Conservation (phyloP, 2,888 invertebrate species). For the Lasioglossum pauxillum region DNA sequence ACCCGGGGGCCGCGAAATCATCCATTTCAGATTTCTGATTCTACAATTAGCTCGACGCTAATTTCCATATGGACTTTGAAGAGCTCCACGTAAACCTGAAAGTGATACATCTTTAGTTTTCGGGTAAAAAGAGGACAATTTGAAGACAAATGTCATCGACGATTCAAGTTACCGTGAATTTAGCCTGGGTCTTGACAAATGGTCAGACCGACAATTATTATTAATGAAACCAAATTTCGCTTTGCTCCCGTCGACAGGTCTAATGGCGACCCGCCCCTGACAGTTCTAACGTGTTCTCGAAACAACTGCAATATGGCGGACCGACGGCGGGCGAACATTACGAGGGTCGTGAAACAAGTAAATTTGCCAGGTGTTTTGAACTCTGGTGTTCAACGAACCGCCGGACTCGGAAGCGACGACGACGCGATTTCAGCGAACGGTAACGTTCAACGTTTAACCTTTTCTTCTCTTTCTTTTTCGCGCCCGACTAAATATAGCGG, state of each 20-base stretch:
- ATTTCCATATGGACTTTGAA: not conserved
- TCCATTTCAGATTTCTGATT: not conserved
- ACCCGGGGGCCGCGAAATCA: not conserved
- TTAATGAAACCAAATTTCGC: not conserved
- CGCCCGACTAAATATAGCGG: conserved; percentile 1
- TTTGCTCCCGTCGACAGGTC: conserved; percentile 34
- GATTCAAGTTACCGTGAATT: not conserved
- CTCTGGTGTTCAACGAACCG: conserved; percentile 32
- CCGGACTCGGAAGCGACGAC: not conserved
- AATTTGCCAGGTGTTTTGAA: conserved; percentile 37
- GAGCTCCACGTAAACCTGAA: not conserved
- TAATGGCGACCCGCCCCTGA: too few species aligned
- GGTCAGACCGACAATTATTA: not conserved
- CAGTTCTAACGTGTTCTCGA: conserved; percentile 29
- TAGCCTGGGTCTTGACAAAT: not conserved
- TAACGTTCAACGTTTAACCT: not conserved
- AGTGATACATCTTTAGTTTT: not conserved
- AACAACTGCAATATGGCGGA: conserved; percentile 12
- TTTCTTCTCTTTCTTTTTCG: not conserved
- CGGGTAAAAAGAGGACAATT: not conserved
- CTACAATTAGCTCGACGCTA: not conserved
- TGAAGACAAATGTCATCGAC: not conserved
- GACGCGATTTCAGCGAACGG: not conserved
- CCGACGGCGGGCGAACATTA: conserved; percentile 21
- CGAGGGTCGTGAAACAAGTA: conserved; percentile 26